Percentiles rank a stretch among this genome's conserved stretches.
Conservation (phyloP, 2,113 vertebrate genomes). For the Orientallactaga bullata region DNA sequence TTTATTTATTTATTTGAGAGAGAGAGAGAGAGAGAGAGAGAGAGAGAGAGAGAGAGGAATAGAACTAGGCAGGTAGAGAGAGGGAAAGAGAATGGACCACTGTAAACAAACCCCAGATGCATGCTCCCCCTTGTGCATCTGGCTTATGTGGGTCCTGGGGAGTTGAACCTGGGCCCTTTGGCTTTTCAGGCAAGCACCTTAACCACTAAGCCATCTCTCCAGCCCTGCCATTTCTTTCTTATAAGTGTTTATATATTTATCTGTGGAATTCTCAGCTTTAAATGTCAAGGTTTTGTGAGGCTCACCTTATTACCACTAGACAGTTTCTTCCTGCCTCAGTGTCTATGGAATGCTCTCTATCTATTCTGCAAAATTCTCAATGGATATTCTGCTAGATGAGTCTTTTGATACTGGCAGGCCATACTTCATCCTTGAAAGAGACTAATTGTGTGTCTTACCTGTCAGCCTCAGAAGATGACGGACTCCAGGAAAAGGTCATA, state of each 20-base stretch:
- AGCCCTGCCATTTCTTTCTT: too few species aligned
- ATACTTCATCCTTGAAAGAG: background rate
- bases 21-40: too few species aligned
- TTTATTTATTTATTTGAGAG: too few species aligned
- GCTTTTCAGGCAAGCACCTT: too few species aligned
- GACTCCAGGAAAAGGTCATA: background rate
- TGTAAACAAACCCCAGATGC: too few species aligned
- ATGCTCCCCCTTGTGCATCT: too few species aligned
- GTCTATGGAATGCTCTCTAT: background rate
- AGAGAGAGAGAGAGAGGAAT: too few species aligned
- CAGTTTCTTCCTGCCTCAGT: background rate
- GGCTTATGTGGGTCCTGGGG: too few species aligned
- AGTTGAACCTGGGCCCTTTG: too few species aligned
- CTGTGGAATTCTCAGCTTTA: constrained; percentile 25
- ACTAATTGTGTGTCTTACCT: background rate
- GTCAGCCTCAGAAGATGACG: background rate
- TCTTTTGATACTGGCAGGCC: background rate
- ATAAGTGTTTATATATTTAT: background rate
- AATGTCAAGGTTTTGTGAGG: constrained; percentile 7
- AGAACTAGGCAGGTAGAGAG: too few species aligned
- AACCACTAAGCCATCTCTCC: too few species aligned
- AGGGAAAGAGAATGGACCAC: too few species aligned
- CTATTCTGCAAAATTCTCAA: background rate
- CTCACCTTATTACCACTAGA: background rate
- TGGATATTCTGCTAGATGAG: background rate